Base-by-base conservation (phyloP, 2,888 invertebrate genomes). In the Disparrhopalites patrizii region DNA sequence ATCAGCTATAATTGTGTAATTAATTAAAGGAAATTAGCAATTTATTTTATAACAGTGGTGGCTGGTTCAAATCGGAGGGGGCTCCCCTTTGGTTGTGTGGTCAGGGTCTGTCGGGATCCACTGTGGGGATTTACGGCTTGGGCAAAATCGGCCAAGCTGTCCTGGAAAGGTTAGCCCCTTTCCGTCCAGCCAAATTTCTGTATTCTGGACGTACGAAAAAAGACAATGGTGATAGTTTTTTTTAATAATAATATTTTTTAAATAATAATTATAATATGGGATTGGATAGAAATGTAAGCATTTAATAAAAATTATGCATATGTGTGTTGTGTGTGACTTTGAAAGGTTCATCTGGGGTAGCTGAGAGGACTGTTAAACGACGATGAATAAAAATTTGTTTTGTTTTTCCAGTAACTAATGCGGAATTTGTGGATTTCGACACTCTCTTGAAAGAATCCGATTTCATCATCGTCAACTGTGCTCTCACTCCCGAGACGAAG, bases 1-100 rank as follows among this genome's bases (percentile, higher is more conserved):
- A n/a, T n/a, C n/a, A n/a, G n/a, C n/a, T n/a, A n/a, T n/a, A n/a
- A n/a, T n/a, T n/a, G n/a, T n/a, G n/a, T n/a, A n/a, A n/a, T n/a
- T n/a, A n/a, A n/a, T n/a, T n/a, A n/a, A n/a, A n/a, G n/a, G n/a
- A n/a, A n/a, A n/a, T n/a, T n/a, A n/a, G n/a, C n/a, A n/a, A n/a
- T n/a, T n/a, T n/a, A n/a, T n/a, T n/a, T n/a, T n/a, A n/a, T n/a
- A n/a, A n/a, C n/a, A 85, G 84, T 69, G 93, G 93, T 0, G 88
- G 87, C 54, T 96, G 96, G 95, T 86, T 85, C 47, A 73, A 74
- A 31, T 73, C 79, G 25, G 85, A 91, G 0, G 95, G 94, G 94
- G 85, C 89, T 0, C 94, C 94, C 0, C 83, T 87, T 66, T 94
- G 91, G 89, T 87, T 95, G 88, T 91, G 91, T 70, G 96, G 96